These are phyloP conservation scores for Emys orbicularis DNA, from an alignment of 2,797 vertebrate genomes.

Conservation along the genomic window DNA sequence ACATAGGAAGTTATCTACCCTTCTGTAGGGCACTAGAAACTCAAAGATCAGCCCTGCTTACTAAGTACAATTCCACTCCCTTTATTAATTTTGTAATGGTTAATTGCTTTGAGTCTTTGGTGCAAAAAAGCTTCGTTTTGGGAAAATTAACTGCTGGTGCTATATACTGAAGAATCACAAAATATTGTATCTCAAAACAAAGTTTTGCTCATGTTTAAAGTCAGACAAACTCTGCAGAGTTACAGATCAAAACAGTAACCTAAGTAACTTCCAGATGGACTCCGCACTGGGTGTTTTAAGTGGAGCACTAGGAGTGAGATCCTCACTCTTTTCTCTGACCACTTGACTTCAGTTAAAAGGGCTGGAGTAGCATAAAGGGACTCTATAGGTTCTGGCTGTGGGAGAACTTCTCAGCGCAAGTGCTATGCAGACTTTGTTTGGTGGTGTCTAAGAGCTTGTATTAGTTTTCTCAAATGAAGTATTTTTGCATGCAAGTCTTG, in stretches of 20 bases:
- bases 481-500: background rate
- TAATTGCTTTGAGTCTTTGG: background rate
- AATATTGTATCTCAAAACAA: background rate
- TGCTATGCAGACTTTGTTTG: background rate
- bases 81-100: background rate
- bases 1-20: background rate
- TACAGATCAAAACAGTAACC: background rate
- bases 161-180: background rate
- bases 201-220: background rate
- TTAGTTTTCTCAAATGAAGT: background rate
- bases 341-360: background rate
- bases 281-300: background rate
- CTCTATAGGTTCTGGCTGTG: background rate
- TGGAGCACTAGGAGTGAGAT: background rate
- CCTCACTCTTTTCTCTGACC: background rate
- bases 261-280: background rate
- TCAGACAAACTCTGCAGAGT: background rate
- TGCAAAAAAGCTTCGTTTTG: background rate
- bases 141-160: background rate
- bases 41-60: background rate
- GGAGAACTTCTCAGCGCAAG: background rate
- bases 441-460: background rate
- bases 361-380: background rate
- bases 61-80: background rate
- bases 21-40: background rate